phyloP scores from a whole-genome alignment of 2,888 invertebrate species.

The Caenorhabditis japonica region DNA sequence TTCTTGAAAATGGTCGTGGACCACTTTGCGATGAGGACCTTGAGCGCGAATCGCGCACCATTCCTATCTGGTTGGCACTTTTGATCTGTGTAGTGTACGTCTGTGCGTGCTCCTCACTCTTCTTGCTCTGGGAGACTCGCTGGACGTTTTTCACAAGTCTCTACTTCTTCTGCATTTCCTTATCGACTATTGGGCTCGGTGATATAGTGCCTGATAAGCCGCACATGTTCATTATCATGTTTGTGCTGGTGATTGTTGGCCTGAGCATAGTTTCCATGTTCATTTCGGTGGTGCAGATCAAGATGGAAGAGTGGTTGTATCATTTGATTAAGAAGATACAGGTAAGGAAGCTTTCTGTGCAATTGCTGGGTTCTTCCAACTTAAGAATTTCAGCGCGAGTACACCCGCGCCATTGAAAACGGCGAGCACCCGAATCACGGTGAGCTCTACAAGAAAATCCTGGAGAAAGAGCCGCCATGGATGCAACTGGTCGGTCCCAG shows the following conservation, averaged over 20 bases:
- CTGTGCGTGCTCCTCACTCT: conserved; percentile 87
- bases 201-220: conserved; percentile 83
- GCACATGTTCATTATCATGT: conserved; percentile 89
- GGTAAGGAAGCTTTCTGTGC: too few species aligned
- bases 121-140: conserved; percentile 80
- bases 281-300: conserved; percentile 88
- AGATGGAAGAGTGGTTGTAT: conserved; percentile 76
- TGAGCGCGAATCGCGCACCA: conserved; percentile 64
- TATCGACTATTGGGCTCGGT: conserved; percentile 91
- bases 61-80: conserved; percentile 90
- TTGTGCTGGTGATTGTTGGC: conserved; percentile 93
- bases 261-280: conserved; percentile 96
- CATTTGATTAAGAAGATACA: conserved; percentile 72
- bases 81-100: conserved; percentile 88
- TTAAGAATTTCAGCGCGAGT: conserved; percentile 66
- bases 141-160: conserved; percentile 95
- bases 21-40: conserved; percentile 48
- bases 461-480: conserved; percentile 68
- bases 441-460: conserved; percentile 49
- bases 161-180: conserved; percentile 96
- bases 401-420: conserved; percentile 66
- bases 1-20: conserved; percentile 32
- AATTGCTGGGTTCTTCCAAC: background rate
- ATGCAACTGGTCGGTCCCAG: conserved; percentile 67
- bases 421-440: conserved; percentile 59